Evolutionary conservation across 2,113 vertebrate genomes (phyloP), one percentile per base, ranked within the genome.

Genomic region (Cyanoliseus patagonus): DNA sequence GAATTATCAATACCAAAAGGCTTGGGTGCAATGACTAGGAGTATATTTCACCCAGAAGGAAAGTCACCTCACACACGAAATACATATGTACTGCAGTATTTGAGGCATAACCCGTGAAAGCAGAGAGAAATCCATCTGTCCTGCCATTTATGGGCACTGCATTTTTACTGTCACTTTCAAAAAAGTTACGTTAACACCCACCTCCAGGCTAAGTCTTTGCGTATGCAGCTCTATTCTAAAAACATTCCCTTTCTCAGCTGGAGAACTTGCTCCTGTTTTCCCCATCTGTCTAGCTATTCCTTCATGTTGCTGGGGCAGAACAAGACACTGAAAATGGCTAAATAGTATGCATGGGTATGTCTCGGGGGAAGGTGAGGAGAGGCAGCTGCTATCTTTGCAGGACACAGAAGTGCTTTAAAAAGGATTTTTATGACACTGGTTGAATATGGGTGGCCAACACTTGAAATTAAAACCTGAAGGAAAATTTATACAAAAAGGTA

Each of bases 181-280:
- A 94, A 86, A 70, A 93, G 80, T 96, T 88, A 86, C n/a, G 17
- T 75, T 95, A 62, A 96, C 90, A 96, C 90, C 92, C 95, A 95
- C 90, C 93, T 95, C 95, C 95, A 70, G 94, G 90, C 51, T 47
- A 83, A 63, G 90, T 23, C 90, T 80, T 70, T 63, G 90, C 23
- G 8, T 94, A 15, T 94, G 87, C 92, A 88, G 61, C 72, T 75
- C 93, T 74, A 44, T 59, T 87, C 92, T 95, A 83, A 96, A 96
- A 96, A 86, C 92, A 83, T 92, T 86, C 55, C 79, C 62, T 63
- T 35, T 86, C 75, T 91, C 92, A 90, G 90, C 64, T 96, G 90
- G 83, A 81, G 88, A 90, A 83, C 63, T 83, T 66, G 82, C 55
- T 93, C 76, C 83, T 75, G 41, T 10, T 91, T 92, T 66, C 64